phyloP scores from a whole-genome alignment of 2,888 invertebrate species.

The Dromius quadrimaculatus region DNA sequence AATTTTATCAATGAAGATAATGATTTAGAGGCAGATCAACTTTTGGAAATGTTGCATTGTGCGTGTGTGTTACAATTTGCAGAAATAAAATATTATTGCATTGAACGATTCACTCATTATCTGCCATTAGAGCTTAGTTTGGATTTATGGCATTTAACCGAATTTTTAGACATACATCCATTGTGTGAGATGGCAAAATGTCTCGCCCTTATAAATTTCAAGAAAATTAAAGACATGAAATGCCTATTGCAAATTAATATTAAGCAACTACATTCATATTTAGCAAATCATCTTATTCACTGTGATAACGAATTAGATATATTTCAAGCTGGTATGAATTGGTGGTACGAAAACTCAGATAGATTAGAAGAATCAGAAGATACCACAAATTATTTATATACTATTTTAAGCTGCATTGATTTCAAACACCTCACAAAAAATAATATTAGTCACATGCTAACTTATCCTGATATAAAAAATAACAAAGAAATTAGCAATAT shows the following conservation, averaged over 20 bases:
- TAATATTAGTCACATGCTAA: conserved; percentile 60
- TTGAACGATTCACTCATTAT: conserved; percentile 56
- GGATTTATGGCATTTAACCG: conserved; percentile 61
- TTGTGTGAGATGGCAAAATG: conserved; percentile 63
- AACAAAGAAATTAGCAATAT: conserved; percentile 57
- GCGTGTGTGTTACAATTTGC: conserved; percentile 66
- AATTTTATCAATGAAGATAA: conserved; percentile 59
- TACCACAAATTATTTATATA: conserved; percentile 55
- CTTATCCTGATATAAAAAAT: conserved; percentile 58
- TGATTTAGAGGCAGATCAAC: conserved; percentile 60
- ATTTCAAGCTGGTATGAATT: conserved; percentile 63
- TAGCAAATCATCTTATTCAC: conserved; percentile 61
- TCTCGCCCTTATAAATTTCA: conserved; percentile 62
- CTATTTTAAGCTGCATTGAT: conserved; percentile 62
- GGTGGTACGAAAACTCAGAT: conserved; percentile 62
- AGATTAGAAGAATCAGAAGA: conserved; percentile 42
- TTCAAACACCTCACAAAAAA: conserved; percentile 57
- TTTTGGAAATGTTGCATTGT: conserved; percentile 62
- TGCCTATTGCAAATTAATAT: conserved; percentile 60
- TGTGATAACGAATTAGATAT: conserved; percentile 62
- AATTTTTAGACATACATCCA: conserved; percentile 60
- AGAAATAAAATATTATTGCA: conserved; percentile 60
- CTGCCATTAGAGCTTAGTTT: conserved; percentile 17
- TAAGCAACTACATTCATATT: conserved; percentile 61
- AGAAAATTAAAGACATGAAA: conserved; percentile 59